phyloP scores from a whole-genome alignment of 1,140 invertebrate species.

The Nasonia vitripennis region DNA sequence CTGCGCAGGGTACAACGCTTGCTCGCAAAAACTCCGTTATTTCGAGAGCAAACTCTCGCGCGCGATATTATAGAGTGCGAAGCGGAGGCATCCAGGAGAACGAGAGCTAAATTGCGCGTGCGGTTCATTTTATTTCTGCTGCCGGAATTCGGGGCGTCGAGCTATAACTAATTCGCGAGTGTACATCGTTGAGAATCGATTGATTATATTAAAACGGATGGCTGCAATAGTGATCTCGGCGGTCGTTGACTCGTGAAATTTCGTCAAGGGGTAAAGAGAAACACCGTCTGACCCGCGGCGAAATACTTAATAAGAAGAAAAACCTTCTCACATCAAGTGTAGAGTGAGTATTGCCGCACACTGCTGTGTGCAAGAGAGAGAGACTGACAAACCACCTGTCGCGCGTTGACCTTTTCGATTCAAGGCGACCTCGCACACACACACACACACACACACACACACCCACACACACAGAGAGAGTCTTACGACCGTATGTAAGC shows the following conservation, averaged over 20 bases:
- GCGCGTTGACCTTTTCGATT: conserved; percentile 51
- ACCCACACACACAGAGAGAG: not conserved
- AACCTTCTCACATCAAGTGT: not conserved
- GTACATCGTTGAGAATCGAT: no score
- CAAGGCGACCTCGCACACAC: conserved; percentile 28
- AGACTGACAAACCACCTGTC: conserved; percentile 45
- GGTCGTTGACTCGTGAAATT: no score
- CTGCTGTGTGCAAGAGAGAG: not conserved
- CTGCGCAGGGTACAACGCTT: not conserved
- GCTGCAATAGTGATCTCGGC: no score
- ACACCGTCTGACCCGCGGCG: not conserved
- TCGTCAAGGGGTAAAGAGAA: no score
- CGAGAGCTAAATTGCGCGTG: not conserved
- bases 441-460: not conserved
- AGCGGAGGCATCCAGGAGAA: not conserved
- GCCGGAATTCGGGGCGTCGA: not conserved
- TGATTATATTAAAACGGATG: no score
- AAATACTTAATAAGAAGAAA: not conserved
- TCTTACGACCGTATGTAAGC: not conserved
- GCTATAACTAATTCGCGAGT: no score
- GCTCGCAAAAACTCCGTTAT: conserved; percentile 40
- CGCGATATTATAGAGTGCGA: not conserved
- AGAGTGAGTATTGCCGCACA: not conserved
- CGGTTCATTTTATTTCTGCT: not conserved
- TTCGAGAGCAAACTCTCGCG: conserved; percentile 4